phyloP scores from a whole-genome alignment of 2,888 invertebrate genomes.

The Oscheius sp. region DNA sequence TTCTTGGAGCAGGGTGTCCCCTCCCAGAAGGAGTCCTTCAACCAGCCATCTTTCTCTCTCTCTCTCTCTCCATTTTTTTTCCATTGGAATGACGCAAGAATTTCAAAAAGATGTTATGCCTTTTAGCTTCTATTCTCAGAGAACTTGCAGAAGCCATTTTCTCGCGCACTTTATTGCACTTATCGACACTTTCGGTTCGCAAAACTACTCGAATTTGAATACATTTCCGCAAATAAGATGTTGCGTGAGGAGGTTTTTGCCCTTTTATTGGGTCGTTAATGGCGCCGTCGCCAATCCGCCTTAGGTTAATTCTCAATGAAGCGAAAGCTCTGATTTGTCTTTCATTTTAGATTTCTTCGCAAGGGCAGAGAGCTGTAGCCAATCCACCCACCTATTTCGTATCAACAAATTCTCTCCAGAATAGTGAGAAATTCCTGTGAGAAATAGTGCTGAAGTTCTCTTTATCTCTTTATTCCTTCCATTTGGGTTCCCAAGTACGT shows the following conservation, averaged over 20 bases:
- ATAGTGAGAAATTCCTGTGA: too few species aligned
- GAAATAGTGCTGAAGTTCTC: not conserved
- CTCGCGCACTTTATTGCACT: too few species aligned
- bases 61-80: not conserved
- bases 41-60: not conserved
- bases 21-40: not conserved
- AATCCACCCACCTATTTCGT: not conserved
- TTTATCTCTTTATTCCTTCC: not conserved
- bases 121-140: too few species aligned
- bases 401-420: not conserved
- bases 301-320: slow-evolving; percentile 28
- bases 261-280: slow-evolving; percentile 29
- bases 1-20: not conserved
- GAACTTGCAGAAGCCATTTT: too few species aligned
- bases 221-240: slow-evolving; percentile 21
- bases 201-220: too few species aligned
- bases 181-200: too few species aligned
- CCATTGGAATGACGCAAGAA: too few species aligned
- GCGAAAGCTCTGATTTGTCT: slow-evolving; percentile 20
- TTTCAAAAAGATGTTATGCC: too few species aligned
- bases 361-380: not conserved
- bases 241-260: slow-evolving; percentile 24
- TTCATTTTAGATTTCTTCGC: slow-evolving; percentile 5
- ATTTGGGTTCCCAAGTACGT: not conserved
- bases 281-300: slow-evolving; percentile 27